Conservation (phyloP, 2,797 vertebrate genomes). For the Periophthalmus magnuspinnatus region DNA sequence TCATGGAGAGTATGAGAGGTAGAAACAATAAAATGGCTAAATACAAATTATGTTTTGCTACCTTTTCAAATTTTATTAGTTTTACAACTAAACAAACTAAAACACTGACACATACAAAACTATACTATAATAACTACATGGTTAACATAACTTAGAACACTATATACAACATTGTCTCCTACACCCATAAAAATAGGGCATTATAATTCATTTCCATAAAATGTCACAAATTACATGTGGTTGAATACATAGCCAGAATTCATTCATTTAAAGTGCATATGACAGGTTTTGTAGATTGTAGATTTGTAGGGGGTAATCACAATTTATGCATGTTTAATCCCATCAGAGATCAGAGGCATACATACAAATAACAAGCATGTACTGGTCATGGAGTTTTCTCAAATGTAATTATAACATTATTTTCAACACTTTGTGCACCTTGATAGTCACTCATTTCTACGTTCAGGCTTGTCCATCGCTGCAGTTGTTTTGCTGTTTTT, state of each 20-base stretch:
- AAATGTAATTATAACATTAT: background rate
- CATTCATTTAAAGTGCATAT: background rate
- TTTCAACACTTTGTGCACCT: background rate
- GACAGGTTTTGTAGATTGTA: too few relatives aligned
- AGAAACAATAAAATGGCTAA: background rate
- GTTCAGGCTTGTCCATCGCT: conserved; percentile 67
- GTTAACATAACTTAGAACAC: background rate
- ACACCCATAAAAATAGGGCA: too few relatives aligned
- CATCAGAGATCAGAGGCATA: background rate
- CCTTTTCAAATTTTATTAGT: background rate
- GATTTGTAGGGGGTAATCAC: background rate
- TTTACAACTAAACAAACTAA: background rate
- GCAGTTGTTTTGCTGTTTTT: conserved; percentile 81
- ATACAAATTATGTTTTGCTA: background rate
- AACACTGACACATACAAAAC: conserved; percentile 1
- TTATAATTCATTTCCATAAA: background rate
- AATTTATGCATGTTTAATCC: background rate
- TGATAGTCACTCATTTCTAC: conserved; percentile 10
- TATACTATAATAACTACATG: background rate
- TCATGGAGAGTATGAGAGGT: background rate
- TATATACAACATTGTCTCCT: background rate
- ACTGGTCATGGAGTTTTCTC: background rate
- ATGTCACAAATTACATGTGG: background rate
- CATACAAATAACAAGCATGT: background rate
- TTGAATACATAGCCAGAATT: background rate